Base-by-base conservation (phyloP, 2,113 vertebrate genomes). In the Mus spicilegus region DNA sequence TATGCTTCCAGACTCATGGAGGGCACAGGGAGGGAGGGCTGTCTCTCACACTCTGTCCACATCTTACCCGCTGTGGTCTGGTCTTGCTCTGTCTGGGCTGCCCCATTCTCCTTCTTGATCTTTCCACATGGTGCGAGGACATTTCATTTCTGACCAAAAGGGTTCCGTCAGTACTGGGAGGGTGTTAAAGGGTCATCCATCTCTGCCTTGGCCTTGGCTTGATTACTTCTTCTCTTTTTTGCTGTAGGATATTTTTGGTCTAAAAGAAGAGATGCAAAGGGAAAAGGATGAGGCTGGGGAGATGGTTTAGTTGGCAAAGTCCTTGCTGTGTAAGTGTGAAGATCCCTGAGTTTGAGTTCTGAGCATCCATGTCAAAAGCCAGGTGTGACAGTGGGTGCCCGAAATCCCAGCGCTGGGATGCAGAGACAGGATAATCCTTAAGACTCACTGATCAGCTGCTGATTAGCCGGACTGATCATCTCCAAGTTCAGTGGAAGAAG, bases 191-290 rank as follows among this genome's bases (percentile, higher is more conserved):
- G 67, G 82, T 75, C 54, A 56, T 61, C n/a, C 77, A 39, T 10
- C 39, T 94, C 90, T 82, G 80, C 3, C 65, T 33, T 67, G 80
- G 28, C 1, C 49, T 85, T 88, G 54, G 65, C 28, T 70, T 84
- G 51, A 61, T 92, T 95, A 94, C 12, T 96, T 95, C 69, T 24
- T 61, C 14, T 76, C 81, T 82, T 92, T 97, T 86, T 95, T 94
- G 77, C 0, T 24, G 46, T 22, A 16, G 42, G 58, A 0, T 12
- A 54, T 3, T 54, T 96, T 97, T 46, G 7, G 14, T 63, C 96
- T 98, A 81, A 81, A 95, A 90, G 80, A 54, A 95, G 69, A 96
- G 56, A 95, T 69, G 30, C 93, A 77, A 91, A 33, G 9, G 19
- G 84, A 87, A 12, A 13, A 85, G 24, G 58, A 26, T 39, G 65